Evolutionary conservation across 2,797 vertebrate species (phyloP).

Genomic region (Martes flavigula): DNA sequence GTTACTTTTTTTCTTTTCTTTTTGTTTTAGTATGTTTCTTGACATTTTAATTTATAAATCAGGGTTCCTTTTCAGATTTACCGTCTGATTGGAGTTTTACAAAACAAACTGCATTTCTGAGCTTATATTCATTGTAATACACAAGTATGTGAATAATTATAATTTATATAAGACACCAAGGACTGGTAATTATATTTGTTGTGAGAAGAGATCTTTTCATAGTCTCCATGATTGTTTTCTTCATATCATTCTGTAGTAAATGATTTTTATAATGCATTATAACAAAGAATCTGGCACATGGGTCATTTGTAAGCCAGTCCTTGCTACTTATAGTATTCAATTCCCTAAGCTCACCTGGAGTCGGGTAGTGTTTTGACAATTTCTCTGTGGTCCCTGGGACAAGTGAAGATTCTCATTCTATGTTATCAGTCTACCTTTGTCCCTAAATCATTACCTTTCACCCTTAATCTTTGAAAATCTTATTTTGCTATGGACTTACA

Average conservation of each 20-base stretch:
- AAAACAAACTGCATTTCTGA: background rate
- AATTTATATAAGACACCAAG: background rate
- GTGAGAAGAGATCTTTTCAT: background rate
- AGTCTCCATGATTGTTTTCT: background rate
- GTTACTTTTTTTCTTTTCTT: background rate
- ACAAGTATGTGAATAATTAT: background rate
- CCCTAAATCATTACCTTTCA: background rate
- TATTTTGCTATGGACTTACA: background rate
- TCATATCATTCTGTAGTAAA: background rate
- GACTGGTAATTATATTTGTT: background rate
- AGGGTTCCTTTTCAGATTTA: background rate
- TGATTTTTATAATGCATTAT: background rate
- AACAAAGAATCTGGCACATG: background rate
- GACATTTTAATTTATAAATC: slow-evolving; percentile 23
- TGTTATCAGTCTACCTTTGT: background rate
- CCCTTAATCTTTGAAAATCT: background rate
- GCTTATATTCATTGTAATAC: background rate
- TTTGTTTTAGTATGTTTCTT: slow-evolving; percentile 10
- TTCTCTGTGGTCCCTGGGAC: background rate
- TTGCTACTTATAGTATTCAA: background rate
- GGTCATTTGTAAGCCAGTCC: background rate
- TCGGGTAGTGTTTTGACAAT: background rate
- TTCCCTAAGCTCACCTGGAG: background rate
- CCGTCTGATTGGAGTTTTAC: too few species aligned
- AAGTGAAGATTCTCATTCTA: background rate